Base-by-base conservation (phyloP, 2,113 vertebrate species). In the Podiceps cristatus region DNA sequence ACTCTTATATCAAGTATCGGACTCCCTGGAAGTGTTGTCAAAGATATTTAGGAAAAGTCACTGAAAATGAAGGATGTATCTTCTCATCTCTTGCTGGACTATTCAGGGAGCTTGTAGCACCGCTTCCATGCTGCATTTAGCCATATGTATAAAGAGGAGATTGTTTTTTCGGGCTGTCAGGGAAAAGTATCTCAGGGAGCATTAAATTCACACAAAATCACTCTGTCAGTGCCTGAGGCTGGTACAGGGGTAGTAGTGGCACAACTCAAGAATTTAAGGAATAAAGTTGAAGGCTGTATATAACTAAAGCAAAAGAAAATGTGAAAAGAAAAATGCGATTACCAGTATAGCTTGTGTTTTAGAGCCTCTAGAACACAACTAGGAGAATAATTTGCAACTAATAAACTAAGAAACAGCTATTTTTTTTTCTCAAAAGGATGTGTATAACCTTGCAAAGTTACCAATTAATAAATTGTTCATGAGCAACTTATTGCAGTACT, bases 391-490 rank as follows among this genome's bases (percentile, higher is more conserved):
- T 58, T 78, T 75, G 49, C 55, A 72, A 40, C 7, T n/a, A 55
- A 47, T 40, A 69, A 90, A 85, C 17, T 67, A 86, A 69, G 19
- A 89, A 89, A 50, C 2, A 63, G 7, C 13, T 10, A 7, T 16
- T 19, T 22, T 49, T 33, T 74, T 73, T 28, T 0, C 22, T 87
- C 35, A 27, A 37, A 58, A 67, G 4, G 31, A 9, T n/a, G 2
- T 49, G 2, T 25, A 53, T 47, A 37, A 45, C 37, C 22, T 68
- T 56, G 13, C 35, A 71, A 95, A 77, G 12, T 59, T 83, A 90
- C 17, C 25, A 58, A 33, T 78, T 78, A 91, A 83, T 93, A 86
- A 91, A 92, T 86, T 49, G 29, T 91, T 93, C 44, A 81, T 86
- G 29, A 90, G 20, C 27, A 72, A 14, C 22, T 88, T 56, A n/a